A percentile compares a stretch with the other conserved stretches of the same genome.
These are phyloP conservation scores for Tinea semifulvella DNA, from an alignment of 2,888 invertebrate genomes.

Conservation along the genomic window DNA sequence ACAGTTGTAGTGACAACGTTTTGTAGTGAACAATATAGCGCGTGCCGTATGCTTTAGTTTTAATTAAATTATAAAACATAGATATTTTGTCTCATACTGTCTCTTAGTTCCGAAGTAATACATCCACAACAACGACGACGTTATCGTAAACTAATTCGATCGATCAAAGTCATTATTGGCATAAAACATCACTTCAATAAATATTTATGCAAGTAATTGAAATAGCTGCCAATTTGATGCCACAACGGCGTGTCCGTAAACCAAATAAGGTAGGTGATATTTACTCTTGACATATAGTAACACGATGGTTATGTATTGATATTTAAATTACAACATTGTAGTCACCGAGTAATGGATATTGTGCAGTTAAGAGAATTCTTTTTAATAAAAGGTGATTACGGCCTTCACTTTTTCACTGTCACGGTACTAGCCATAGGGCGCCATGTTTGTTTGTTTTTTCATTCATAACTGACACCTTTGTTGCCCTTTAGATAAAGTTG, in stretches of 20 bases:
- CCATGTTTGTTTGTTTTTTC: too few relatives aligned
- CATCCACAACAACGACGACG: too few relatives aligned
- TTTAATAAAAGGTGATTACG: constrained; percentile 17
- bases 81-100: too few relatives aligned
- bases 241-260: constrained; percentile 5
- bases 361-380: neutral
- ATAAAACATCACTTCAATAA: constrained; percentile 7
- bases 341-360: constrained; percentile 1
- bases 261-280: constrained; percentile 5
- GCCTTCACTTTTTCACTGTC: constrained; percentile 36
- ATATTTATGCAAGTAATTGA: constrained; percentile 12
- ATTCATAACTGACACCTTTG: too few relatives aligned
- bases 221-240: constrained; percentile 14
- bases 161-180: constrained; percentile 10
- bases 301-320: neutral
- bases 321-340: constrained; percentile 1
- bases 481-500: too few relatives aligned
- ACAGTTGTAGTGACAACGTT: too few relatives aligned
- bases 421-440: constrained; percentile 23
- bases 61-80: too few relatives aligned
- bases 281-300: too few relatives aligned
- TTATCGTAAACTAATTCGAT: constrained; percentile 11
- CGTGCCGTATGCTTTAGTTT: too few relatives aligned
- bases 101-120: too few relatives aligned
- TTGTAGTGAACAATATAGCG: too few relatives aligned